phyloP scores from a whole-genome alignment of 2,113 vertebrate species.

The Delphinapterus leucas region DNA sequence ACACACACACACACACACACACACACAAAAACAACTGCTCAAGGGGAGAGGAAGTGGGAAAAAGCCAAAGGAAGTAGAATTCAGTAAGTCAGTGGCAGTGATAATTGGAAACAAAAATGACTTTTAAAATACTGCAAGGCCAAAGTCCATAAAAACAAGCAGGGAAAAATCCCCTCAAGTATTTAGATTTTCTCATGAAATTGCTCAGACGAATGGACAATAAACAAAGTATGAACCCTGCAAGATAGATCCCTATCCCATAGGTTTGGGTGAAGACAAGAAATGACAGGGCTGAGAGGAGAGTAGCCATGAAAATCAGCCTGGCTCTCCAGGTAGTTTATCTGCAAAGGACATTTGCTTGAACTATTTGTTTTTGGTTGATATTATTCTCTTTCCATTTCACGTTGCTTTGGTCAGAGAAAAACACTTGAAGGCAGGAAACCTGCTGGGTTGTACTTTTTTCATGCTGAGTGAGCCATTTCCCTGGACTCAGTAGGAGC shows the following conservation, averaged over 20 bases:
- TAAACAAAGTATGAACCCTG: conserved; percentile 42
- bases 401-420: conserved; percentile 59
- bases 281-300: conserved; percentile 8
- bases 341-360: conserved; percentile 53
- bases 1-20: not conserved
- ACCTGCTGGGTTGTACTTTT: conserved; percentile 43
- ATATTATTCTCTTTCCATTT: conserved; percentile 61
- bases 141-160: conserved; percentile 50
- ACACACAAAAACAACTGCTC: not conserved
- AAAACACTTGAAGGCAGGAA: conserved; percentile 54
- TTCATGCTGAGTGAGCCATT: conserved; percentile 50
- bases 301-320: conserved; percentile 6
- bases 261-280: conserved; percentile 11
- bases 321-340: conserved; percentile 40
- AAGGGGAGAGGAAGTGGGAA: not conserved
- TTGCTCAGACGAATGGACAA: conserved; percentile 22
- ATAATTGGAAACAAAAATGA: conserved; percentile 48
- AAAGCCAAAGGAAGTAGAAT: conserved; percentile 41
- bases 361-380: conserved; percentile 50
- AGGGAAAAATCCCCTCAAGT: not conserved
- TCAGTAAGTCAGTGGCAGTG: not conserved
- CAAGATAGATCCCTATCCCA: not conserved
- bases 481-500: conserved; percentile 37
- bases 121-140: conserved; percentile 48
- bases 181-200: conserved; percentile 48